Conservation (phyloP, 2,888 invertebrate genomes). For the Limnephilus marmoratus region DNA sequence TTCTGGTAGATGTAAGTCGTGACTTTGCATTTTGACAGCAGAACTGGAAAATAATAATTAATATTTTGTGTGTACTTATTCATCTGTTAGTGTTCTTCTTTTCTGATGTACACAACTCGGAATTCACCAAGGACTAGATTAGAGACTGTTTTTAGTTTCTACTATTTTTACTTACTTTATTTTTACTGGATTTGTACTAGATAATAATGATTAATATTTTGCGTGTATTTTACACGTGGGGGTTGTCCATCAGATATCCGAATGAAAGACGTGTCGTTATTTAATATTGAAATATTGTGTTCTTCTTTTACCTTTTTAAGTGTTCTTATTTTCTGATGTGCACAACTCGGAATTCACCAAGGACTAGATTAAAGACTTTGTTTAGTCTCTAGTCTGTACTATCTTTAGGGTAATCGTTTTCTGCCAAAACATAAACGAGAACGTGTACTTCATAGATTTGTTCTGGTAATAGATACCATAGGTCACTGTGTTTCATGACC, state of each 20-base stretch:
- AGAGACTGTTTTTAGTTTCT: no score
- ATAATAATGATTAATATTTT: neutral
- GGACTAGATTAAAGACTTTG: no score
- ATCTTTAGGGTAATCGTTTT: neutral
- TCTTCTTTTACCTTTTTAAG: no score
- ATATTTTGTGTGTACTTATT: neutral
- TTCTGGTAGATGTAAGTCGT: neutral
- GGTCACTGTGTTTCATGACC: neutral
- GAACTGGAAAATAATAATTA: neutral
- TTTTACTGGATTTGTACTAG: neutral
- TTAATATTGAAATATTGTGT: no score
- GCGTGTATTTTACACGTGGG: neutral
- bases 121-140: no score
- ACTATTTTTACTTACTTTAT: no score
- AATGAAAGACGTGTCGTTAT: neutral
- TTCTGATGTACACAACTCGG: neutral
- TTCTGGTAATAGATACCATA: neutral
- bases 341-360: neutral
- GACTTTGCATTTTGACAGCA: neutral
- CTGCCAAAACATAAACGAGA: neutral
- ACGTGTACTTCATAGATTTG: neutral
- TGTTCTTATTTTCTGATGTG: no score
- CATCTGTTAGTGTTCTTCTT: no score
- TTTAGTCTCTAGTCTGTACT: no score
- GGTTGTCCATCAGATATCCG: neutral